A percentile compares a stretch with the other conserved stretches of the same genome.
phyloP scores from a whole-genome alignment of 1,140 invertebrate genomes.

The Cherax quadricarinatus region DNA sequence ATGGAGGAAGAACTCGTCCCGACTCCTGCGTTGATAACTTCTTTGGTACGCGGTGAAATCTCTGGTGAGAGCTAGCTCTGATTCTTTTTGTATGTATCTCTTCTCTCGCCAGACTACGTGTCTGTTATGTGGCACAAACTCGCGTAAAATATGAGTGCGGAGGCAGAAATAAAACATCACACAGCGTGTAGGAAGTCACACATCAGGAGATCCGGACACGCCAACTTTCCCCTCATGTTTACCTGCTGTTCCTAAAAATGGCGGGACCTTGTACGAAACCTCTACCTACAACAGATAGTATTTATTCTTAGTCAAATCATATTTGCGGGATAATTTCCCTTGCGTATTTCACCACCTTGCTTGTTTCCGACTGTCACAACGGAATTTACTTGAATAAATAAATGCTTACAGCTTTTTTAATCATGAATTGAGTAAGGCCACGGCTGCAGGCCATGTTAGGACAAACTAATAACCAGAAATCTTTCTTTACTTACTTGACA shows the following conservation, averaged over 20 bases:
- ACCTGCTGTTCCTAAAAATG: slow-evolving; percentile 2
- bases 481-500: not conserved
- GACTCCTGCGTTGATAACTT: not conserved
- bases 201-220: not conserved
- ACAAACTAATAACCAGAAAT: not conserved
- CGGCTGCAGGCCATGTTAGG: not conserved
- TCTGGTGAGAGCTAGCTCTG: not conserved
- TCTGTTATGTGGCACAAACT: not conserved
- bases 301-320: not conserved
- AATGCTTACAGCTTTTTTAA: not conserved
- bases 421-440: not conserved
- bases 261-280: slow-evolving; percentile 18
- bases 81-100: not conserved
- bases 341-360: not conserved
- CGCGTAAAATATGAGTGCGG: not conserved
- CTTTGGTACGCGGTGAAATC: slow-evolving; percentile 1
- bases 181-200: not conserved
- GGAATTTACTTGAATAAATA: not conserved
- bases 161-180: not conserved
- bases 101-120: not conserved
- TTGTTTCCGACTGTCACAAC: not conserved
- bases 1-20: not conserved
- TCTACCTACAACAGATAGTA: not conserved
- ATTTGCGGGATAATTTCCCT: not conserved
- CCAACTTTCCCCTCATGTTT: not conserved